Conservation (phyloP, 2,113 vertebrate species). For the Regulus satrapa region DNA sequence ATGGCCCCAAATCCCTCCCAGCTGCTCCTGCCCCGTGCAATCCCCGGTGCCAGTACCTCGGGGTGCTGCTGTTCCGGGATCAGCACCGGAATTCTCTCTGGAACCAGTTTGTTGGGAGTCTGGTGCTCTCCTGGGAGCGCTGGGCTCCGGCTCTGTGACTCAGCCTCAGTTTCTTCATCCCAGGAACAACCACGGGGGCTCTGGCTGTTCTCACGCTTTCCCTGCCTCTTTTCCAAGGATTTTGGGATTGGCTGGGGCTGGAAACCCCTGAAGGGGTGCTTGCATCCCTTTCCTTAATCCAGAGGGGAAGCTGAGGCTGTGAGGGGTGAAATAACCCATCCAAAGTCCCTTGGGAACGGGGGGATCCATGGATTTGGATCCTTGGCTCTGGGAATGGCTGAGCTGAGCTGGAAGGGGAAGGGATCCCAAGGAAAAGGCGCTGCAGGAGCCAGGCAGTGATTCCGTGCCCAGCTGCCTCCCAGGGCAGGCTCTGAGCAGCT, state of each 20-base stretch:
- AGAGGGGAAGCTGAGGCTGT: background rate
- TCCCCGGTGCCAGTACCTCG: background rate
- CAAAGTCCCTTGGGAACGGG: accelerated
- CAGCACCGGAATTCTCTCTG: accelerated
- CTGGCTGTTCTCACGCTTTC: background rate
- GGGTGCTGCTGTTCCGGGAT: accelerated
- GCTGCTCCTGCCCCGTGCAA: background rate
- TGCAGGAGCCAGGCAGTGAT: background rate
- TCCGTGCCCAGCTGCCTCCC: background rate
- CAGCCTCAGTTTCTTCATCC: background rate
- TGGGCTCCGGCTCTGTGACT: background rate
- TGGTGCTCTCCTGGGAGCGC: background rate
- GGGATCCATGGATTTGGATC: background rate
- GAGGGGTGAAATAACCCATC: background rate
- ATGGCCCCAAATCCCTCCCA: background rate
- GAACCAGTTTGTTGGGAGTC: background rate
- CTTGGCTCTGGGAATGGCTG: background rate
- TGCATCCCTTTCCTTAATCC: accelerated
- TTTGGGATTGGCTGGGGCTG: background rate
- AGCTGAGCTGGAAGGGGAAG: background rate
- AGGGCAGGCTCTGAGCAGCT: background rate
- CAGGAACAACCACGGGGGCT: background rate
- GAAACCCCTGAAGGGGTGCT: accelerated
- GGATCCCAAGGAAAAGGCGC: background rate
- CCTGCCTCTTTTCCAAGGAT: background rate